Evolutionary conservation across 2,113 vertebrate species (phyloP).

Genomic region (Propithecus coquereli): DNA sequence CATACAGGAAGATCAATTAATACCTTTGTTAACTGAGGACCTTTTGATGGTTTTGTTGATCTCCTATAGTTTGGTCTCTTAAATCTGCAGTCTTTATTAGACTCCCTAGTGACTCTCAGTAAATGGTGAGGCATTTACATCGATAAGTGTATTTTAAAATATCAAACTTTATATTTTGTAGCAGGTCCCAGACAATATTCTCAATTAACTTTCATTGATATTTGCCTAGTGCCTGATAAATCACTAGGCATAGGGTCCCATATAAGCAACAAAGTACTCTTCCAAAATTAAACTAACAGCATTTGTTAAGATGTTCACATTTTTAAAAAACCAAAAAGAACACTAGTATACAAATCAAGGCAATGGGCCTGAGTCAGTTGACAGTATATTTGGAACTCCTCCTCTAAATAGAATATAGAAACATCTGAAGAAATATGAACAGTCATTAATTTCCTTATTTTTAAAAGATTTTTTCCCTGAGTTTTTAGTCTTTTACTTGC

Average conservation of each 20-base stretch:
- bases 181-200: not conserved
- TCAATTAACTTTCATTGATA: not conserved
- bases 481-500: constrained; percentile 2
- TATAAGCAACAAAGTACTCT: not conserved
- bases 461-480: not conserved
- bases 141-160: constrained; percentile 4
- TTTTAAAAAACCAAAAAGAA: not conserved
- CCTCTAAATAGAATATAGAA: not conserved
- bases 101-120: not conserved
- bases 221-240: not conserved
- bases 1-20: constrained; percentile 6
- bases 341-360: not conserved
- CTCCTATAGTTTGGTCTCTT: not conserved
- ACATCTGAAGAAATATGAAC: not conserved
- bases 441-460: not conserved
- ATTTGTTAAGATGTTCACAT: not conserved
- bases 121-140: constrained; percentile 6
- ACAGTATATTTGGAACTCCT: not conserved
- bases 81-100: constrained; percentile 16
- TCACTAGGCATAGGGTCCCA: not conserved
- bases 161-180: constrained; percentile 11
- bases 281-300: constrained; percentile 15
- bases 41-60: not conserved
- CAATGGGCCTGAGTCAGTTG: not conserved
- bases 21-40: not conserved